Evolutionary conservation across 2,113 vertebrate species (phyloP), one percentile per base, ranked within the genome.

Genomic region (Callionymus lyra): DNA sequence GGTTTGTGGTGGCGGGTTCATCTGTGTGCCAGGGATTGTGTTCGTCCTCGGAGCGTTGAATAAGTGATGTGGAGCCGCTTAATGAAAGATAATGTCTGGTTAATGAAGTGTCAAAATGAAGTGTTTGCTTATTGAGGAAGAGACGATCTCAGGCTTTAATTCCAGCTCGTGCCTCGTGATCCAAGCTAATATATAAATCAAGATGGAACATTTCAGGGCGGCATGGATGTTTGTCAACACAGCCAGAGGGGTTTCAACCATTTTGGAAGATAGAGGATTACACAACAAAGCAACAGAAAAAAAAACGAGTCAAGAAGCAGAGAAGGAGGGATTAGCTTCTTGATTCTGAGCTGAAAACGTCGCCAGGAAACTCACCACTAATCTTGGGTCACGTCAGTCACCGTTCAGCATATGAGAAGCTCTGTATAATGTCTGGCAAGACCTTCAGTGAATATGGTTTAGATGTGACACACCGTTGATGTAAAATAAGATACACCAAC

Each of bases 101-200:
- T 79, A 82, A 85, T 83, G 75, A 75, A 72, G 71, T 81, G 72
- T 76, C 76, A 81, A 70, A 77, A 79, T 72, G 54, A 83, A 80
- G 74, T 65, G 74, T 76, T 81, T 76, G 62, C 60, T 78, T 70
- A 76, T 74, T 69, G 72, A 71, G 47, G 50, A 73, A 62, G 51
- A 51, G 65, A 65, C 75, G 53, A 67, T 69, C 68, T 49, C 41
- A 10, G 51, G 61, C 76, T 75, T 74, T 75, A 67, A 79, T 79
- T 69, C 73, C 58, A 53, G 74, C 63, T 50, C 58, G 62, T 59
- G 72, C 78, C 59, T 75, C 63, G 68, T 51, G 58, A 41, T 42
- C 41, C 41, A 69, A 51, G 38, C 72, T 64, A 63, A 74, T 71
- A 58, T 44, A 64, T 57, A 34, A 32, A 31, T 31, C 2, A 4